Conservation (phyloP, 2,888 invertebrate genomes). For the Eupelmus urozonus region DNA sequence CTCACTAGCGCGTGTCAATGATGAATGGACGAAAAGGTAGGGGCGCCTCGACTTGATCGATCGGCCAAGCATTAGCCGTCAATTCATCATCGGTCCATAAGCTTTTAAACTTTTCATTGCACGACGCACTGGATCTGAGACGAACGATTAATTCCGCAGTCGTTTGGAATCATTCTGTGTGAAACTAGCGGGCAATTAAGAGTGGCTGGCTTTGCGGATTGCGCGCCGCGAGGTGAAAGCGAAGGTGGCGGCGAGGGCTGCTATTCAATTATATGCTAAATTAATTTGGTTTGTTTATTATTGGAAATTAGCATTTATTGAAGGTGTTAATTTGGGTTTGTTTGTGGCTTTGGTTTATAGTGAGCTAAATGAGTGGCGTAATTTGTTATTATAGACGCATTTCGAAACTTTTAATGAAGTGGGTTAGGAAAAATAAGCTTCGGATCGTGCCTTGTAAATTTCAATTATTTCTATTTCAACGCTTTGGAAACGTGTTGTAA, state of each 20-base stretch:
- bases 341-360: background rate
- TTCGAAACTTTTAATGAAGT: no score
- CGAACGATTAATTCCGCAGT: constrained; percentile 31
- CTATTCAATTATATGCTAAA: constrained; percentile 52
- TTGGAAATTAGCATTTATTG: constrained; percentile 41
- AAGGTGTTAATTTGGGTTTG: constrained; percentile 9
- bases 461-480: no score
- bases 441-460: no score
- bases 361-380: no score
- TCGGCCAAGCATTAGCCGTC: constrained; percentile 19
- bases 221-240: constrained; percentile 40
- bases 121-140: background rate
- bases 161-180: constrained; percentile 3
- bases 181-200: constrained; percentile 25
- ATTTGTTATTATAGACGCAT: no score
- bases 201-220: background rate
- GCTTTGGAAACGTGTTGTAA: background rate
- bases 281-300: constrained; percentile 51
- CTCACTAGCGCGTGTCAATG: constrained; percentile 34
- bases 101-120: constrained; percentile 14
- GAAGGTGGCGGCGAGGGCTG: constrained; percentile 27
- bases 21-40: constrained; percentile 41
- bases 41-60: constrained; percentile 35
- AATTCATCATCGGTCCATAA: constrained; percentile 42
- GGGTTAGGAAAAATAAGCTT: no score